A percentile compares a stretch with the other conserved stretches of the same genome.
Evolutionary conservation across 2,113 vertebrate genomes (phyloP).

Genomic region (Microtus ochrogaster): DNA sequence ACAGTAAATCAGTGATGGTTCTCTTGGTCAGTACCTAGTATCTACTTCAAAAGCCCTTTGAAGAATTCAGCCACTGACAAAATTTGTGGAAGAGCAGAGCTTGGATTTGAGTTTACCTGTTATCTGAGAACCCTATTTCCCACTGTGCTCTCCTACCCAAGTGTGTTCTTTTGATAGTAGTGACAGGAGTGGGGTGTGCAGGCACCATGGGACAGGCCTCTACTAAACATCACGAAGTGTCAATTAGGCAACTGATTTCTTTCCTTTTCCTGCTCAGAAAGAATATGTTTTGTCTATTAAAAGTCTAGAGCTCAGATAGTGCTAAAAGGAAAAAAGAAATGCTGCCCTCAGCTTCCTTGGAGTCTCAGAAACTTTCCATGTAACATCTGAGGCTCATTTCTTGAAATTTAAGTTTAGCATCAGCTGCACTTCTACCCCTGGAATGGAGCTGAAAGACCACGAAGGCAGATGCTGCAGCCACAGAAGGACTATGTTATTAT

Average conservation of each 20-base stretch:
- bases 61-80: background rate
- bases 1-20: background rate
- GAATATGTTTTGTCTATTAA: conserved; percentile 1
- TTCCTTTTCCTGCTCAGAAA: background rate
- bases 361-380: background rate
- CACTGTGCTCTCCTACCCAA: background rate
- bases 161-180: background rate
- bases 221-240: background rate
- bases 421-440: too few species aligned
- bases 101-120: background rate
- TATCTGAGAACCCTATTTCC: background rate
- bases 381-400: background rate
- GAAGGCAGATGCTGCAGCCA: too few species aligned
- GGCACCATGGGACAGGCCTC: background rate
- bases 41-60: background rate
- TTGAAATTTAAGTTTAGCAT: background rate
- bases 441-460: background rate
- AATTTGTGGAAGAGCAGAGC: background rate
- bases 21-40: background rate
- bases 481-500: conserved; percentile 13
- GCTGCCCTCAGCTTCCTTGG: background rate
- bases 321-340: background rate
- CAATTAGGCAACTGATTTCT: conserved; percentile 4
- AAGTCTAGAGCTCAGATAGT: background rate
- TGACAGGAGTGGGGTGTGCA: background rate